Percentiles rank a stretch among this genome's conserved stretches.
These are phyloP conservation scores for Hetaerina titia DNA, from an alignment of 2,888 invertebrate species.

Conservation along the genomic window DNA sequence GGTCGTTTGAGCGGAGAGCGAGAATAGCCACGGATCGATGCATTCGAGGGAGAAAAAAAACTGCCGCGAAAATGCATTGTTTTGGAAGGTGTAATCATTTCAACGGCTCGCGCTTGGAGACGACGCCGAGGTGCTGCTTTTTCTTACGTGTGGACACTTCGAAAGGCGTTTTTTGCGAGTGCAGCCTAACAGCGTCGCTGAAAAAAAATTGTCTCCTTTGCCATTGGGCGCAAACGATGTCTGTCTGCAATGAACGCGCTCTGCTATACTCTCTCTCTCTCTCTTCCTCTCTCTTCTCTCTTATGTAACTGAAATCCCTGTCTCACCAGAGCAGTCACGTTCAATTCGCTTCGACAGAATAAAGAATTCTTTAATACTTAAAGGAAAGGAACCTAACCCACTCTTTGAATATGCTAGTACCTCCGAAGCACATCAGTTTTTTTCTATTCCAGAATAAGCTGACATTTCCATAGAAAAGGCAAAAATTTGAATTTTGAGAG, in stretches of 20 bases:
- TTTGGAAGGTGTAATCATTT: conserved; percentile 25
- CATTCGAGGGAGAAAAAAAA: background rate
- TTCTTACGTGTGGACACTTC: background rate
- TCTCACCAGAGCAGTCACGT: too few species aligned
- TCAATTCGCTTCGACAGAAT: too few species aligned
- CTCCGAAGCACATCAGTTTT: too few species aligned
- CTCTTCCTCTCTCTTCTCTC: too few species aligned
- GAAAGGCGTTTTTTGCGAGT: background rate
- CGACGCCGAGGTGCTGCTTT: background rate
- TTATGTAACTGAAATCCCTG: too few species aligned
- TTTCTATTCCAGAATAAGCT: too few species aligned
- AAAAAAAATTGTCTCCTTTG: background rate
- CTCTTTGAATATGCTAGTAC: too few species aligned
- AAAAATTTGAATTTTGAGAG: too few species aligned
- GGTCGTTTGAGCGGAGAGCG: background rate
- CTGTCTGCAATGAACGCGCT: background rate
- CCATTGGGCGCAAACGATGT: background rate
- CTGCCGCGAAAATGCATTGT: background rate
- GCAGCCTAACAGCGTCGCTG: background rate
- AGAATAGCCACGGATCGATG: conserved; percentile 2
- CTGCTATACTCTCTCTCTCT: background rate
- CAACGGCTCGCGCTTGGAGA: background rate
- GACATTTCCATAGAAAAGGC: too few species aligned
- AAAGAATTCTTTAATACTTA: too few species aligned
- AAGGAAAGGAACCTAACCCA: too few species aligned